Evolutionary conservation across 2,888 invertebrate genomes (phyloP).

Genomic region (Sphinx pinastri): DNA sequence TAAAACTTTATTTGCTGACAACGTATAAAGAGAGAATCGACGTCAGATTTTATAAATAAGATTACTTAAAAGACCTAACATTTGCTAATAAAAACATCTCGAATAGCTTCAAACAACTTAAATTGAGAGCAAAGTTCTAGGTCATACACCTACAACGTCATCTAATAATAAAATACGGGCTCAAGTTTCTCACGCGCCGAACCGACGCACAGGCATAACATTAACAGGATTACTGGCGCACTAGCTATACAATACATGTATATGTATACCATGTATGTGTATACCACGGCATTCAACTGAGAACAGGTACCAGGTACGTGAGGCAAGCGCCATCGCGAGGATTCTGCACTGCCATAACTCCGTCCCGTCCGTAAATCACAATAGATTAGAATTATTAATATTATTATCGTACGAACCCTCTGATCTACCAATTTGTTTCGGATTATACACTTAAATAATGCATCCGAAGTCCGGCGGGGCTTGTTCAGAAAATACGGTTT

Average conservation of each 20-base stretch:
- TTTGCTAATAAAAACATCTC: neutral
- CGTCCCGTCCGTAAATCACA: conserved; percentile 45
- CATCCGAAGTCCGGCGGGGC: conserved; percentile 12
- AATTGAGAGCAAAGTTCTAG: neutral
- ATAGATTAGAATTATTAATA: conserved; percentile 50
- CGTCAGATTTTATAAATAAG: too few relatives aligned
- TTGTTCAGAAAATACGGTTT: conserved; percentile 24
- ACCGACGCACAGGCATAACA: conserved; percentile 18
- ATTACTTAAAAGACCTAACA: neutral
- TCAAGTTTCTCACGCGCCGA: conserved; percentile 14
- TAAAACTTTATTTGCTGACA: neutral
- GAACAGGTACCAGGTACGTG: conserved; percentile 57
- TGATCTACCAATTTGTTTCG: conserved; percentile 40
- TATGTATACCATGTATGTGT: conserved; percentile 30
- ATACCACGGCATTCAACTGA: conserved; percentile 38
- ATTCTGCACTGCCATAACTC: conserved; percentile 46
- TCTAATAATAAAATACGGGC: conserved; percentile 13
- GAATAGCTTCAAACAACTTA: neutral
- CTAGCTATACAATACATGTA: conserved; percentile 32
- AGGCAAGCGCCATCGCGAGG: conserved; percentile 46
- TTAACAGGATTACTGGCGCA: conserved; percentile 25
- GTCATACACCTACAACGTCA: conserved; percentile 21
- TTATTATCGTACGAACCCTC: conserved; percentile 33
- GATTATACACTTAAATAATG: conserved; percentile 37
- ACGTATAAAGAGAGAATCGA: neutral